phyloP scores from a whole-genome alignment of 2,113 vertebrate species.

The Circaetus cinerascens region DNA sequence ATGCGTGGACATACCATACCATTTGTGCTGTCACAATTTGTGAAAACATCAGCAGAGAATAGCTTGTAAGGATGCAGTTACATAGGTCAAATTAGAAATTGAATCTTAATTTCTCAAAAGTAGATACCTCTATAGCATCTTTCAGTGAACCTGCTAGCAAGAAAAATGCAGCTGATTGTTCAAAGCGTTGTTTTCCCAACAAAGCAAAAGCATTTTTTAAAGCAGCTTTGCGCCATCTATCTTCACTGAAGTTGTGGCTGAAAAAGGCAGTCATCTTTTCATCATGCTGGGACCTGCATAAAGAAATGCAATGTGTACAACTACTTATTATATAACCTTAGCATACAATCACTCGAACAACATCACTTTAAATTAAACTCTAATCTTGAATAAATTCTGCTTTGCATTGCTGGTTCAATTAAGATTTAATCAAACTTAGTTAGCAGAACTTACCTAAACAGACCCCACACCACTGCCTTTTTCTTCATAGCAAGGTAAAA shows the following conservation, averaged over 20 bases:
- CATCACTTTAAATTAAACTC: neutral
- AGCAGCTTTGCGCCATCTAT: constrained; percentile 95
- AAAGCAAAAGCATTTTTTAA: constrained; percentile 97
- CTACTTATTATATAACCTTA: neutral
- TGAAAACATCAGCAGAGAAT: neutral
- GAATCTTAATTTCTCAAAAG: neutral
- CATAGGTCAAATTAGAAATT: neutral
- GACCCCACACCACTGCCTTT: constrained; percentile 96
- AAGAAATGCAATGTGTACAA: neutral
- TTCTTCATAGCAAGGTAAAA: constrained; percentile 99
- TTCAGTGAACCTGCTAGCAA: constrained; percentile 95
- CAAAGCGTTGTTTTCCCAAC: constrained; percentile 97
- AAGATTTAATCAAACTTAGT: neutral
- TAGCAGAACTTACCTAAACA: constrained; percentile 85
- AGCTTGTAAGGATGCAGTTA: neutral
- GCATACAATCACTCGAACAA: neutral
- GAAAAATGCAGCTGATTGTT: constrained; percentile 97
- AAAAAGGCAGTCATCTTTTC: constrained; percentile 99
- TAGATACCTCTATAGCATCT: constrained; percentile 92
- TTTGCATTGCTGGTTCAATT: neutral
- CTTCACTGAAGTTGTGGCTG: constrained; percentile 96
- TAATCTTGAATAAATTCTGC: neutral
- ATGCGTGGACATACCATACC: neutral
- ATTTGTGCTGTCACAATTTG: neutral
- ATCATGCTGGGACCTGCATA: constrained; percentile 89